These are phyloP conservation scores for Microtus richardsoni DNA, from an alignment of 2,113 vertebrate species.

Conservation along the genomic window DNA sequence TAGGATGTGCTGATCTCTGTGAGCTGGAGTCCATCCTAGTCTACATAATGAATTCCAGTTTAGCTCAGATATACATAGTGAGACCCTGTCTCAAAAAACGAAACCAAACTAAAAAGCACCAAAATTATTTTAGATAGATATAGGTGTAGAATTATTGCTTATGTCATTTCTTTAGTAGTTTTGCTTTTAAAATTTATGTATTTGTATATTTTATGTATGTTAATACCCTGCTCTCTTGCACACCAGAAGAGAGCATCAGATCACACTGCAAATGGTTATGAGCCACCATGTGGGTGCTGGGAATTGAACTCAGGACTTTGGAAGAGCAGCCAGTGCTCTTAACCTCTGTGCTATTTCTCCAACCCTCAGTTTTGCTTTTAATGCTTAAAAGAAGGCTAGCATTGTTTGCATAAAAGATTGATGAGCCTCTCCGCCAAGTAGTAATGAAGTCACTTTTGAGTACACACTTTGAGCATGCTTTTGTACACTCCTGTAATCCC, in stretches of 20 bases:
- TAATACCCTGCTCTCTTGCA: no score
- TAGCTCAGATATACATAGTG: neutral
- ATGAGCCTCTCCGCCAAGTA: neutral
- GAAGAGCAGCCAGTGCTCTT: no score
- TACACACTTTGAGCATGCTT: neutral
- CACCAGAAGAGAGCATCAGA: no score
- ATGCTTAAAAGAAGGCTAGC: neutral
- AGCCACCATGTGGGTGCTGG: no score
- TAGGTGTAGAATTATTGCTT: neutral
- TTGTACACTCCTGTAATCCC: neutral
- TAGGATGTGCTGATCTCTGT: neutral
- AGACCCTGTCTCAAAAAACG: neutral
- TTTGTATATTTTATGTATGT: no score
- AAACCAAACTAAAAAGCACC: neutral
- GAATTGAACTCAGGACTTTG: no score
- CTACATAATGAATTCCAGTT: neutral
- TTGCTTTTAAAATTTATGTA: neutral
- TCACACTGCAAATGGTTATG: no score
- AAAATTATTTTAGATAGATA: neutral
- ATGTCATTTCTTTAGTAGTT: neutral
- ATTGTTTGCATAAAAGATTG: neutral
- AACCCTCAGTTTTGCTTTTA: neutral
- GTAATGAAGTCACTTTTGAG: neutral
- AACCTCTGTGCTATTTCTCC: no score
- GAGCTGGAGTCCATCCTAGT: neutral